Conservation (phyloP, 2,113 vertebrate genomes). For the Phaethon lepturus region DNA sequence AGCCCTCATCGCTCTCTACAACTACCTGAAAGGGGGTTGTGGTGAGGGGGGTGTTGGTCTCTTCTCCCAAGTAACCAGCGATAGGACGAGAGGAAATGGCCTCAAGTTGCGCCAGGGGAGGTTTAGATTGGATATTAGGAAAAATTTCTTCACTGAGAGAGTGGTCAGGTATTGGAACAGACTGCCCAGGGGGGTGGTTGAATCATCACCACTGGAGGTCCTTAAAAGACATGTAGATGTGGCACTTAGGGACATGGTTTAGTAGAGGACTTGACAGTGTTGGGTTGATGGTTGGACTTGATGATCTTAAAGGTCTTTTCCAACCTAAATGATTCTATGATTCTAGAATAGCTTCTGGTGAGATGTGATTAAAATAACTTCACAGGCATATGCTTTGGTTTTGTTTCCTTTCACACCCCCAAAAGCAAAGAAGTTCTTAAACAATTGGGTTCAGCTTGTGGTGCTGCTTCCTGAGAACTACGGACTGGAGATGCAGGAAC, state of each 20-base stretch:
- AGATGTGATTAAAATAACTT: not conserved
- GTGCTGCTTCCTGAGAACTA: not conserved
- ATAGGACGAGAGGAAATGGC: not conserved
- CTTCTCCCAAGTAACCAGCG: not conserved
- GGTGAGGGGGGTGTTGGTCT: not conserved
- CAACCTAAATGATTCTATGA: not conserved
- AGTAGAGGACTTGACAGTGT: not conserved
- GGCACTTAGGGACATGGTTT: not conserved
- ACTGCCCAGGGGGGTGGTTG: not conserved
- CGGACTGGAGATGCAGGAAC: not conserved
- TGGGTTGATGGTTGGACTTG: not conserved
- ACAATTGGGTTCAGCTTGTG: not conserved
- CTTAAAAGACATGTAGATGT: not conserved
- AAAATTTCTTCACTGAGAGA: not conserved
- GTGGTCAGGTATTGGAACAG: not conserved
- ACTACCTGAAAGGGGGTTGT: not conserved
- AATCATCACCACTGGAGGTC: not conserved
- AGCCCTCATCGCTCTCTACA: rapidly evolving
- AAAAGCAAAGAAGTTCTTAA: not conserved
- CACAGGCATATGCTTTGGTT: not conserved
- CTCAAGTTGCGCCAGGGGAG: not conserved
- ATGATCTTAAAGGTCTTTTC: not conserved
- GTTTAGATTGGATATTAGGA: not conserved
- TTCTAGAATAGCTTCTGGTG: not conserved
- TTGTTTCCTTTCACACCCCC: not conserved